Percentiles rank a stretch among this genome's conserved stretches.
These are phyloP conservation scores for Oligia strigilis DNA, from an alignment of 2,888 invertebrate species.

Conservation along the genomic window DNA sequence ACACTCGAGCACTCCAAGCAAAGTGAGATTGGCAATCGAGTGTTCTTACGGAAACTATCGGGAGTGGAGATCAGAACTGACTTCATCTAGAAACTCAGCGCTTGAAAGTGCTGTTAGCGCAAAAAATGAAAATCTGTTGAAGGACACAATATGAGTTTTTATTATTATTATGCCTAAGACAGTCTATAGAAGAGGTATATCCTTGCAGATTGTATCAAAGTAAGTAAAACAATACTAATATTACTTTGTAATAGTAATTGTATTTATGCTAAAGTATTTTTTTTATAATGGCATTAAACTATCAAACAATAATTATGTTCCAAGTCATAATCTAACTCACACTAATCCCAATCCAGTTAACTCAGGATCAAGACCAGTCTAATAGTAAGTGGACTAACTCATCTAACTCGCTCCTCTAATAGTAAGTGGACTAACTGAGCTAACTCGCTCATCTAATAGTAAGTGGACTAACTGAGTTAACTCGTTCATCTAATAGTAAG, in stretches of 20 bases:
- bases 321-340: neutral
- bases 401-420: neutral
- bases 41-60: conserved; percentile 2
- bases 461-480: too few species aligned
- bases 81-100: neutral
- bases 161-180: neutral
- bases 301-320: neutral
- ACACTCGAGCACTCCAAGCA: neutral
- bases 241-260: neutral
- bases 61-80: neutral
- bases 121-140: neutral
- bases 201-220: neutral
- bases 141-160: too few species aligned
- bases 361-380: neutral
- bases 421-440: too few species aligned
- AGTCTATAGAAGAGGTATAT: neutral
- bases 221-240: neutral
- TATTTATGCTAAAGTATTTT: neutral
- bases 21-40: conserved; percentile 29
- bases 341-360: neutral
- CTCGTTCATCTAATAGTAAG: too few species aligned
- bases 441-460: too few species aligned
- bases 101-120: neutral
- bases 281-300: neutral
- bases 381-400: neutral